These are phyloP conservation scores for Cybosia mesomella DNA, from an alignment of 2,888 invertebrate species.

Conservation along the genomic window DNA sequence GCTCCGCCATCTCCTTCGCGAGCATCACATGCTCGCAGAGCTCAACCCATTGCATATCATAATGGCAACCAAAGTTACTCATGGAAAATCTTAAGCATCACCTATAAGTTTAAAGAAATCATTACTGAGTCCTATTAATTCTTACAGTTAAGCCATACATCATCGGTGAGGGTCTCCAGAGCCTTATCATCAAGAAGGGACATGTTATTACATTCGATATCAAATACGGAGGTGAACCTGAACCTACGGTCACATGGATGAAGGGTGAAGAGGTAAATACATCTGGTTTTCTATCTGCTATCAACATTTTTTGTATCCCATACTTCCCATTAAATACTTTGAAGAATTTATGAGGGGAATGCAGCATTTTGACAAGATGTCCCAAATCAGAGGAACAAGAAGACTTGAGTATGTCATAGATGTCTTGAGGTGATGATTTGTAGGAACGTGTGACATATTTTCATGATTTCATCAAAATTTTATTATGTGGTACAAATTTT, in stretches of 20 bases:
- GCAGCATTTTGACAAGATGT: neutral
- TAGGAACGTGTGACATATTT: neutral
- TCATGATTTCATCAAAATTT: conserved; percentile 17
- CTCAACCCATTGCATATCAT: neutral
- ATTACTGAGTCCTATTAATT: neutral
- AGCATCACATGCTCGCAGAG: too few relatives aligned
- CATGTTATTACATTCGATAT: conserved; percentile 97
- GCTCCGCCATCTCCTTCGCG: too few relatives aligned
- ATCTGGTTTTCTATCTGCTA: conserved; percentile 43
- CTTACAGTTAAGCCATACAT: conserved; percentile 97
- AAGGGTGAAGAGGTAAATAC: conserved; percentile 91
- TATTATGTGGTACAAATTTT: conserved; percentile 21
- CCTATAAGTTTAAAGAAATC: neutral
- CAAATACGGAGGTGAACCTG: conserved; percentile 98
- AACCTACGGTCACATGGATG: conserved; percentile 97
- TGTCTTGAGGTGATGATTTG: neutral
- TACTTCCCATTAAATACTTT: neutral
- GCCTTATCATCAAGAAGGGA: conserved; percentile 97
- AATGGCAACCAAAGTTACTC: neutral
- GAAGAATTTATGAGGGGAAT: neutral
- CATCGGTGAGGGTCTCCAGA: conserved; percentile 94
- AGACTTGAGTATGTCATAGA: too few relatives aligned
- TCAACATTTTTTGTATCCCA: neutral
- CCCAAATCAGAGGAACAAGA: neutral
- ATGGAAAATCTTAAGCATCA: too few relatives aligned